phyloP scores from a whole-genome alignment of 1,140 invertebrate species.

The Acromyrmex charruanus region DNA sequence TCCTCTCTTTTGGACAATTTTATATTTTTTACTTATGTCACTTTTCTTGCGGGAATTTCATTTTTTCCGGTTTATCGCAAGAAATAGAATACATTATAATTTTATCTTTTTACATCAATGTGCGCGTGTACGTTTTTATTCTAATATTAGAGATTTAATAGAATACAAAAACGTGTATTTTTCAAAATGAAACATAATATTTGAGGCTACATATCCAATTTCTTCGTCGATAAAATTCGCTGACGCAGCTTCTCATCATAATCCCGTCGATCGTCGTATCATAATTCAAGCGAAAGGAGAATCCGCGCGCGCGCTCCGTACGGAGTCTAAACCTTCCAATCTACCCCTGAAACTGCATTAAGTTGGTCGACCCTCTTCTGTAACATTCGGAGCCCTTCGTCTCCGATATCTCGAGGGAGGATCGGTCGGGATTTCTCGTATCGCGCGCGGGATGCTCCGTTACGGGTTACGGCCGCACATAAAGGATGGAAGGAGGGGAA shows the following conservation, averaged over 20 bases:
- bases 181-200: not conserved
- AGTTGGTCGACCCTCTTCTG: conserved; percentile 38
- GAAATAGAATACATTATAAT: not conserved
- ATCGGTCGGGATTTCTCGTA: conserved; percentile 44
- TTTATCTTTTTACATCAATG: not conserved
- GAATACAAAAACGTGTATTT: not conserved
- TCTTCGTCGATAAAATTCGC: not conserved
- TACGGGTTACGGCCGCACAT: conserved; percentile 39
- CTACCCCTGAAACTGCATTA: conserved; percentile 46
- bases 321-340: conserved; percentile 41
- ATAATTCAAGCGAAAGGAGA: conserved; percentile 28
- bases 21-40: too few relatives aligned
- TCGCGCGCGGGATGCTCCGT: conserved; percentile 46
- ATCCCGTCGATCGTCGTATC: not conserved
- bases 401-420: conserved; percentile 46
- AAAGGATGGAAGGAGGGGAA: conserved; percentile 24
- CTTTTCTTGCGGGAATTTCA: not conserved
- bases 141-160: not conserved
- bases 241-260: not conserved
- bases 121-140: not conserved
- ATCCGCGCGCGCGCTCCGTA: not conserved
- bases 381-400: conserved; percentile 13
- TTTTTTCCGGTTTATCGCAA: not conserved
- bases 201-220: not conserved
- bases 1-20: too few relatives aligned